phyloP scores from a whole-genome alignment of 2,113 vertebrate species.

The Ophiodon elongatus region DNA sequence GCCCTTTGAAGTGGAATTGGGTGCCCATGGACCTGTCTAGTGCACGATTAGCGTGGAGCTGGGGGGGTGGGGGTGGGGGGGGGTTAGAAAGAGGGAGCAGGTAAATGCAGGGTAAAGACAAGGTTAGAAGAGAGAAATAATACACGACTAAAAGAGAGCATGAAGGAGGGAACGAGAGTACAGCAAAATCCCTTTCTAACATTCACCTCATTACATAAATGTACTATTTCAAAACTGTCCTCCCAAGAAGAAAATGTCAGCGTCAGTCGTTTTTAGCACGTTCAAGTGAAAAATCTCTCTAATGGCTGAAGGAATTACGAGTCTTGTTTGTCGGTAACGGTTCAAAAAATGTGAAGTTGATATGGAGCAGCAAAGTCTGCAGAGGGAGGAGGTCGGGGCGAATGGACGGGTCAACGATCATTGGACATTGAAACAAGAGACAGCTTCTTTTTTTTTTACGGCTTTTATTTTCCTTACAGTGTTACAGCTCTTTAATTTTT shows the following conservation, averaged over 20 bases:
- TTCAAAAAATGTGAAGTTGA: too few relatives aligned
- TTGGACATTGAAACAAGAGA: neutral
- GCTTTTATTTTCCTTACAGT: too few relatives aligned
- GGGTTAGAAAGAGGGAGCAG: constrained; percentile 36
- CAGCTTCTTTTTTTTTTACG: too few relatives aligned
- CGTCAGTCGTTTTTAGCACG: neutral
- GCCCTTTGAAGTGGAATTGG: constrained; percentile 86
- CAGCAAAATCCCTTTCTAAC: constrained; percentile 2
- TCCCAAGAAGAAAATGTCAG: neutral
- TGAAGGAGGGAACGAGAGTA: neutral
- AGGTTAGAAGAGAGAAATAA: constrained; percentile 32
- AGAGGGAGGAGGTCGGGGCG: neutral
- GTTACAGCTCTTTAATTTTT: neutral
- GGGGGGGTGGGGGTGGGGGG: constrained; percentile 29
- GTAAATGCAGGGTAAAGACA: constrained; percentile 59
- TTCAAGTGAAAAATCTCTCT: too few relatives aligned
- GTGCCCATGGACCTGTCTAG: constrained; percentile 79
- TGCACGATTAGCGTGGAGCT: constrained; percentile 78
- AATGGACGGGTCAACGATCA: neutral
- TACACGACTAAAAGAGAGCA: neutral
- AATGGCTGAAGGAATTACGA: too few relatives aligned
- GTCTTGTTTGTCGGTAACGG: too few relatives aligned
- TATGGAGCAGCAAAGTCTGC: too few relatives aligned
- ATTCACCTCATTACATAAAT: neutral
- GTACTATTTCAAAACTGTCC: neutral